phyloP scores from a whole-genome alignment of 2,888 invertebrate genomes.

The Rotaria magnacalcarata region DNA sequence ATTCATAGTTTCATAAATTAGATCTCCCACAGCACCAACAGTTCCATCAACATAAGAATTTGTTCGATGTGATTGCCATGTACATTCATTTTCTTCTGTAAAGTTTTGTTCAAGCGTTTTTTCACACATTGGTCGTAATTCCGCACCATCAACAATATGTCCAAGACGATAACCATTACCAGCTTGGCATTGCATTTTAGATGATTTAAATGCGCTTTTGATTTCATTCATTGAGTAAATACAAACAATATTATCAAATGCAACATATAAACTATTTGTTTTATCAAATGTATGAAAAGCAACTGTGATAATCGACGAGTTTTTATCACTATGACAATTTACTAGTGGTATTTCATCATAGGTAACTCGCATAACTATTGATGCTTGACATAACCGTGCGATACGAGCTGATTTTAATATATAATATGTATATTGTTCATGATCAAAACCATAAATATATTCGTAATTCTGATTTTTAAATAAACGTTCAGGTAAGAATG shows the following conservation, averaged over 20 bases:
- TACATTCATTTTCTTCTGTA: conserved; percentile 16
- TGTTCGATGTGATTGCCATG: conserved; percentile 12
- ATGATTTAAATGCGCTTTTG: background rate
- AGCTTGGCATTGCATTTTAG: background rate
- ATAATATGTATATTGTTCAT: conserved; percentile 25
- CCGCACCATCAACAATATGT: background rate
- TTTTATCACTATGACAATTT: background rate
- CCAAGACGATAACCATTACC: conserved; percentile 23
- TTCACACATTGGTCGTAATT: background rate
- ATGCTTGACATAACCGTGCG: conserved; percentile 28
- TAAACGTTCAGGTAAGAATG: conserved; percentile 10
- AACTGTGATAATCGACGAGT: background rate
- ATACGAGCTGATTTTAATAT: conserved; percentile 13
- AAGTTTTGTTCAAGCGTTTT: background rate
- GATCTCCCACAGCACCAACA: background rate
- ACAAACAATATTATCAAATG: background rate
- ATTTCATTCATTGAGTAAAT: conserved; percentile 29
- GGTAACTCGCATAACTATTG: background rate
- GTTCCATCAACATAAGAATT: conserved; percentile 17
- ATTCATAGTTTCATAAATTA: background rate
- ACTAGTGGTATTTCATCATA: conserved; percentile 23
- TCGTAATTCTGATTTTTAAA: background rate
- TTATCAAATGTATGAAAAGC: background rate
- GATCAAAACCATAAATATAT: conserved; percentile 21
- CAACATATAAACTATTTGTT: background rate